Percentiles rank a stretch among this genome's conserved stretches.
Evolutionary conservation across 2,113 vertebrate genomes (phyloP).

Genomic region (Brienomyrus longianalis): DNA sequence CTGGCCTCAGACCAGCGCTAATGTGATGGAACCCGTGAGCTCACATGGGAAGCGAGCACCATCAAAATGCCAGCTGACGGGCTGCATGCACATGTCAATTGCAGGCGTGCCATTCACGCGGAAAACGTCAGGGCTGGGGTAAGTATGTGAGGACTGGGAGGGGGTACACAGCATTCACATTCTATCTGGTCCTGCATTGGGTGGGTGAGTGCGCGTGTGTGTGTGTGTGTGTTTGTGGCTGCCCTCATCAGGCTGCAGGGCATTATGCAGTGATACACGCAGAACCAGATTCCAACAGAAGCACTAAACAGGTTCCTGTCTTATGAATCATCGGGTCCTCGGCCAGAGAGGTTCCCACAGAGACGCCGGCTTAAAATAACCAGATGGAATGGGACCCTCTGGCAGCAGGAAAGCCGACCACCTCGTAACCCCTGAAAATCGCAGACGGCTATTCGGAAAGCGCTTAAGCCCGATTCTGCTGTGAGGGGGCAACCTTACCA

Average conservation of each 20-base stretch:
- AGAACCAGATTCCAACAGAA: conserved; percentile 1
- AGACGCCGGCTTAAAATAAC: not conserved
- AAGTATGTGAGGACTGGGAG: not conserved
- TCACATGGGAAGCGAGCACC: conserved; percentile 22
- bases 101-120: not conserved
- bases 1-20: conserved; percentile 25
- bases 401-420: not conserved
- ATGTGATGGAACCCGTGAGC: conserved; percentile 35
- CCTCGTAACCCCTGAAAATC: not conserved
- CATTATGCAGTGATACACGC: not conserved
- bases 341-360: not conserved
- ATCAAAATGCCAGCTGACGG: conserved; percentile 31
- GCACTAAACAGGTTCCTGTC: not conserved
- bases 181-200: not conserved
- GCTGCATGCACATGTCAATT: not conserved
- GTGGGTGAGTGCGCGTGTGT: not conserved
- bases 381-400: not conserved
- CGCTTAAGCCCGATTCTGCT: not conserved
- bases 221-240: not conserved
- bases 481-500: not conserved
- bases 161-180: not conserved
- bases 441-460: not conserved
- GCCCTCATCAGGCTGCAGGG: not conserved
- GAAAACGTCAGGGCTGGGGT: not conserved
- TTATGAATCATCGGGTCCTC: conserved; percentile 6